These are phyloP conservation scores for Coenobita brevimanus DNA, from an alignment of 1,140 invertebrate species.

Conservation along the genomic window DNA sequence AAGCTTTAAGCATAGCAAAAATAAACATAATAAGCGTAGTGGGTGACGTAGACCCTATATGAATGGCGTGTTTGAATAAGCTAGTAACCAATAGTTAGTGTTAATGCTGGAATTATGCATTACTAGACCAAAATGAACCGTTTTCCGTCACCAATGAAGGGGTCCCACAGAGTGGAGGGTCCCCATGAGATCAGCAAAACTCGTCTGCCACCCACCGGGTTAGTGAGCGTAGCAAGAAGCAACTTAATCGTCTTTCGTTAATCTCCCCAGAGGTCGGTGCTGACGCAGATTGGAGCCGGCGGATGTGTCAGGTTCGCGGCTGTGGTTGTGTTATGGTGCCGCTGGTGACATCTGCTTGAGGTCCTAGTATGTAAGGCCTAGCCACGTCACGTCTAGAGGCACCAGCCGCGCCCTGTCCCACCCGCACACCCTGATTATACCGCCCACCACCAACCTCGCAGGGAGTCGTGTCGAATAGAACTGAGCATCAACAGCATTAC, in stretches of 20 bases:
- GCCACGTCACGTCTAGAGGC: neutral
- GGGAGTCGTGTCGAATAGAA: conserved; percentile 41
- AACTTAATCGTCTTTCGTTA: conserved; percentile 23
- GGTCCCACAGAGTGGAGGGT: neutral
- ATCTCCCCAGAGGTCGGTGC: neutral
- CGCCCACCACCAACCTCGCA: neutral
- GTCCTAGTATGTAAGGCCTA: no score
- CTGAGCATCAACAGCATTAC: conserved; percentile 28
- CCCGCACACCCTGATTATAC: no score
- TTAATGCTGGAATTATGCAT: neutral
- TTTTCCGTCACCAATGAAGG: conserved; percentile 4
- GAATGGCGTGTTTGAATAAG: conserved; percentile 2
- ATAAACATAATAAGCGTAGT: conserved; percentile 68
- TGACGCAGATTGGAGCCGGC: neutral
- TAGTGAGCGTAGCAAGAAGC: conserved; percentile 65
- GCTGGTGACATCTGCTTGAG: no score
- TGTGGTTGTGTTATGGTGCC: neutral
- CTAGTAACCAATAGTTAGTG: no score
- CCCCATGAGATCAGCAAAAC: conserved; percentile 36
- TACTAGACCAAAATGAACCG: neutral
- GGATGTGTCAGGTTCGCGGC: neutral
- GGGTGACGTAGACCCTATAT: conserved; percentile 65
- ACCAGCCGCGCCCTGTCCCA: no score
- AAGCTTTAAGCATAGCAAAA: conserved; percentile 63
- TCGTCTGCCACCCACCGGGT: conserved; percentile 62